Conservation (phyloP, 2,888 invertebrate species). For the Gryllus longicercus region DNA sequence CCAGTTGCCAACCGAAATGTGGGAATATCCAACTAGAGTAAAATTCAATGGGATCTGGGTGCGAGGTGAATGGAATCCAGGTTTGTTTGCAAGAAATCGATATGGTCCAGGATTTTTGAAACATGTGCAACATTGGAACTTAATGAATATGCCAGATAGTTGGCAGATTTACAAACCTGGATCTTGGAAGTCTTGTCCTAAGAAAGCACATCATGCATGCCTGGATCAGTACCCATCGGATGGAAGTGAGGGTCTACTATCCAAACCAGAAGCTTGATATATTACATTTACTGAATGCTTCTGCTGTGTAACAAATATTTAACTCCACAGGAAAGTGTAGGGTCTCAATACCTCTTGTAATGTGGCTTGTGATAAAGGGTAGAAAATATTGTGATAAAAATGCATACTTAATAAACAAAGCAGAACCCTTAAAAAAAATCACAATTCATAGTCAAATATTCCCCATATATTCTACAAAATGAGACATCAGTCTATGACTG, state of each 20-base stretch:
- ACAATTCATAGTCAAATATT: no score
- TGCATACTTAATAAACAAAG: no score
- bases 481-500: no score
- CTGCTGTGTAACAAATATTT: no score
- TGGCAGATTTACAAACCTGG: slow-evolving; percentile 41
- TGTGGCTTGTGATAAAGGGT: no score
- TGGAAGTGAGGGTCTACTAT: slow-evolving; percentile 39
- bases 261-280: background rate
- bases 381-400: no score
- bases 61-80: slow-evolving; percentile 42
- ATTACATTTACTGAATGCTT: no score
- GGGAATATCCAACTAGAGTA: slow-evolving; percentile 39
- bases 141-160: slow-evolving; percentile 37
- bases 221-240: slow-evolving; percentile 42
- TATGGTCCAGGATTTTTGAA: slow-evolving; percentile 43
- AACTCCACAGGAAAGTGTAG: no score
- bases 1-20: slow-evolving; percentile 34
- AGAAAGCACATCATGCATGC: slow-evolving; percentile 41
- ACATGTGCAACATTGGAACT: slow-evolving; percentile 43
- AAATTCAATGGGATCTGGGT: slow-evolving; percentile 42
- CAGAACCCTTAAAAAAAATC: no score
- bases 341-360: no score
- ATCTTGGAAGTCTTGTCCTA: slow-evolving; percentile 40
- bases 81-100: slow-evolving; percentile 42
- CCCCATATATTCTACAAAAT: no score